Percentiles rank a stretch among this genome's conserved stretches.
Evolutionary conservation across 1,140 invertebrate genomes (phyloP).

Genomic region (Berghia stephanieae): DNA sequence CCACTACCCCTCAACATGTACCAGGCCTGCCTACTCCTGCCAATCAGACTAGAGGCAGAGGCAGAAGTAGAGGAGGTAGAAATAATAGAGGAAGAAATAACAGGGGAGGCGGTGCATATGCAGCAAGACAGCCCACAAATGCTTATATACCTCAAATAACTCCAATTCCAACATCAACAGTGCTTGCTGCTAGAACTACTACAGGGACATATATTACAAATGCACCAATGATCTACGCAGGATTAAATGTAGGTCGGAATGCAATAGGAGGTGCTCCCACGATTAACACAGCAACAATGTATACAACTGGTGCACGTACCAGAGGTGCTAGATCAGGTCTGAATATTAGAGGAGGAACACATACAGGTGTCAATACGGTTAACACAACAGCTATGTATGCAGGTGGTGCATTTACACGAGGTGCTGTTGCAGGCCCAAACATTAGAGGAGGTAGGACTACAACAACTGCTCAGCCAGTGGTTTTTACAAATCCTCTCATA

Average conservation of each 20-base stretch:
- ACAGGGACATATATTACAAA: neutral
- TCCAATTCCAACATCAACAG: neutral
- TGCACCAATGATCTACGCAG: neutral
- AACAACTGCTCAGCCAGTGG: too few relatives aligned
- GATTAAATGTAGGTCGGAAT: too few relatives aligned
- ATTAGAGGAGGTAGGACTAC: too few relatives aligned
- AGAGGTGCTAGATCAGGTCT: too few relatives aligned
- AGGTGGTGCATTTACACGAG: too few relatives aligned
- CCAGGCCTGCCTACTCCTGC: neutral
- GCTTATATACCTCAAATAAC: neutral
- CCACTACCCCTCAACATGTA: neutral
- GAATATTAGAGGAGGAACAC: too few relatives aligned
- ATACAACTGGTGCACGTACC: too few relatives aligned
- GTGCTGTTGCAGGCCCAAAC: too few relatives aligned
- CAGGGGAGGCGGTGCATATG: neutral
- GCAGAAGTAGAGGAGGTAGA: slow-evolving; percentile 25
- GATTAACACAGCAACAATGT: neutral
- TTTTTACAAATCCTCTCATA: too few relatives aligned
- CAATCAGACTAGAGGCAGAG: slow-evolving; percentile 18
- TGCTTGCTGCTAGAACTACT: neutral
- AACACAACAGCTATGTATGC: too few relatives aligned
- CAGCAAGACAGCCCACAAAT: slow-evolving; percentile 4
- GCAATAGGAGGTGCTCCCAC: neutral
- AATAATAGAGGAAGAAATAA: neutral
- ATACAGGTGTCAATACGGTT: too few relatives aligned